These are phyloP conservation scores for Otus scops DNA, from an alignment of 2,797 vertebrate species.

Conservation along the genomic window DNA sequence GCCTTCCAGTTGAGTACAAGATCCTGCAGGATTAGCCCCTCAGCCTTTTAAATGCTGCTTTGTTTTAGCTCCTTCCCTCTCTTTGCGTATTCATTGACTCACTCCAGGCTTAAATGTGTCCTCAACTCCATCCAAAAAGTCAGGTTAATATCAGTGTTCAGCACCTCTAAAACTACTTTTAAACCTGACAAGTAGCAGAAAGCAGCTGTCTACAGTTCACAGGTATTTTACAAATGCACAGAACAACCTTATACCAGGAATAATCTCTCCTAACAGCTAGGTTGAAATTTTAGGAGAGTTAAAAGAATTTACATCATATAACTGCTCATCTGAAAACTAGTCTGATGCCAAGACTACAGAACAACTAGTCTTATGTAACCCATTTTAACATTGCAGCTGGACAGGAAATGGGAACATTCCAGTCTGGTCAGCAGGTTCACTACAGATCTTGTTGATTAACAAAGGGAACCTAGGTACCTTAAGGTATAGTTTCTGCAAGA, in stretches of 20 bases:
- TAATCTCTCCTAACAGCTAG: neutral
- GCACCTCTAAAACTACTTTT: neutral
- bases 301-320: neutral
- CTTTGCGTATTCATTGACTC: neutral
- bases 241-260: neutral
- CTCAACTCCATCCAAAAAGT: neutral
- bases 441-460: neutral
- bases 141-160: neutral
- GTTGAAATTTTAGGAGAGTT: neutral
- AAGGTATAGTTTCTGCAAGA: neutral
- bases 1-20: neutral
- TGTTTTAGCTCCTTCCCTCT: neutral
- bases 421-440: neutral
- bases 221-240: neutral
- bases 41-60: neutral
- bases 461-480: neutral
- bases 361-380: neutral
- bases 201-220: neutral
- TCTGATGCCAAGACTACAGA: neutral
- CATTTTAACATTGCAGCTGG: slow-evolving; percentile 4
- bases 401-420: slow-evolving; percentile 52
- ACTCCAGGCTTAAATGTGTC: neutral
- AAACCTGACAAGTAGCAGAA: neutral
- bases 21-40: neutral
- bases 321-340: neutral